Evolutionary conservation across 2,888 invertebrate genomes (phyloP).

Genomic region (Psylliodes chrysocephalus): DNA sequence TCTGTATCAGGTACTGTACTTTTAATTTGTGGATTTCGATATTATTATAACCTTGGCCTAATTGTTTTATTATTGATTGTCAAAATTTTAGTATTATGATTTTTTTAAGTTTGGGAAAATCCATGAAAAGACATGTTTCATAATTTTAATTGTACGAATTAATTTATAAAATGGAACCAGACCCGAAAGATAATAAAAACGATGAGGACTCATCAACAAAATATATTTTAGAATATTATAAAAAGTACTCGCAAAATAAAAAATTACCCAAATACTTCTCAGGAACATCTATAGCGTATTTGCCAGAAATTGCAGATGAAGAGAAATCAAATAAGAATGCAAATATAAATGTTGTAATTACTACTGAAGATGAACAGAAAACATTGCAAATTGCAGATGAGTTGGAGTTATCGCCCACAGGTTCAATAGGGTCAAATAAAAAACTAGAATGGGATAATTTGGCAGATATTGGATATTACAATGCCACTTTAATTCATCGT

Average conservation of each 20-base stretch:
- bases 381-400: constrained; percentile 12
- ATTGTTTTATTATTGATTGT: too few relatives aligned
- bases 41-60: too few relatives aligned
- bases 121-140: neutral
- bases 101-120: neutral
- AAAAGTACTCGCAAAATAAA: constrained; percentile 73
- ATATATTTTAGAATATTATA: constrained; percentile 72
- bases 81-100: constrained; percentile 36
- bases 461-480: constrained; percentile 83
- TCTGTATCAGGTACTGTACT: too few relatives aligned
- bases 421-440: constrained; percentile 77
- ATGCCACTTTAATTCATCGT: constrained; percentile 56
- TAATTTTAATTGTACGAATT: neutral
- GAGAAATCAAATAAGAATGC: constrained; percentile 28
- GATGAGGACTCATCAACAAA: constrained; percentile 51
- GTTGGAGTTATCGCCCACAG: constrained; percentile 72
- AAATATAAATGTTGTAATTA: constrained; percentile 33
- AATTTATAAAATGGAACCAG: constrained; percentile 34
- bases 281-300: constrained; percentile 54
- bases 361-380: constrained; percentile 10
- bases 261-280: constrained; percentile 76
- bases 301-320: constrained; percentile 45
- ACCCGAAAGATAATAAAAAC: constrained; percentile 35
- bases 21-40: too few relatives aligned
- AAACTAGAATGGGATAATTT: constrained; percentile 90